phyloP scores from a whole-genome alignment of 2,888 invertebrate species.

The Metacarcinus magister region DNA sequence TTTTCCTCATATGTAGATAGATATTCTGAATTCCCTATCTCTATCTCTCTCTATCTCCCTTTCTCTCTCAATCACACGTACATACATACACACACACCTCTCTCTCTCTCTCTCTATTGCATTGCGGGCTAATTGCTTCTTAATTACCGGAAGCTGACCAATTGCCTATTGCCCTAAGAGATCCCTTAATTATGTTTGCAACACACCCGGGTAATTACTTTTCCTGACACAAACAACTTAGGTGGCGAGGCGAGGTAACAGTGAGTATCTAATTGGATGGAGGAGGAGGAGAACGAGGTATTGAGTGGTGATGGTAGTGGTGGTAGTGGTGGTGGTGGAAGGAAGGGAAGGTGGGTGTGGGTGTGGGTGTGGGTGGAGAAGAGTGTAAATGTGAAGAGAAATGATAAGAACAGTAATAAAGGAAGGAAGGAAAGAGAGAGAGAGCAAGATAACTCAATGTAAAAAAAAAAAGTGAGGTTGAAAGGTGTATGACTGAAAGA shows the following conservation, averaged over 20 bases:
- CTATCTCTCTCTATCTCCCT: too few species aligned
- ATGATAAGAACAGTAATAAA: background rate
- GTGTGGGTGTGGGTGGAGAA: background rate
- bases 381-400: too few species aligned
- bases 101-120: too few species aligned
- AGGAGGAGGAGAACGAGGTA: background rate
- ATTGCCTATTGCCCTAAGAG: background rate
- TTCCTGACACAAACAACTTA: constrained; percentile 26
- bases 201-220: background rate
- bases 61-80: too few species aligned
- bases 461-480: background rate
- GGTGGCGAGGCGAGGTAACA: constrained; percentile 11
- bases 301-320: background rate
- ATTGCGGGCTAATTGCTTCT: background rate
- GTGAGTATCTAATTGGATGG: background rate
- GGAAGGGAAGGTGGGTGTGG: background rate
- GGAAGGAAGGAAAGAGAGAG: background rate
- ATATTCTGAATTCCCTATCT: too few species aligned
- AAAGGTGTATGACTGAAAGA: background rate
- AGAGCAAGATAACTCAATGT: background rate
- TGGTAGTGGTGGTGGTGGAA: background rate
- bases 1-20: too few species aligned
- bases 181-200: background rate
- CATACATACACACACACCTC: background rate
- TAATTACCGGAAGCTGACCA: constrained; percentile 26